Evolutionary conservation across 1,140 invertebrate genomes (phyloP).

Genomic region (Megalonaias nervosa): DNA sequence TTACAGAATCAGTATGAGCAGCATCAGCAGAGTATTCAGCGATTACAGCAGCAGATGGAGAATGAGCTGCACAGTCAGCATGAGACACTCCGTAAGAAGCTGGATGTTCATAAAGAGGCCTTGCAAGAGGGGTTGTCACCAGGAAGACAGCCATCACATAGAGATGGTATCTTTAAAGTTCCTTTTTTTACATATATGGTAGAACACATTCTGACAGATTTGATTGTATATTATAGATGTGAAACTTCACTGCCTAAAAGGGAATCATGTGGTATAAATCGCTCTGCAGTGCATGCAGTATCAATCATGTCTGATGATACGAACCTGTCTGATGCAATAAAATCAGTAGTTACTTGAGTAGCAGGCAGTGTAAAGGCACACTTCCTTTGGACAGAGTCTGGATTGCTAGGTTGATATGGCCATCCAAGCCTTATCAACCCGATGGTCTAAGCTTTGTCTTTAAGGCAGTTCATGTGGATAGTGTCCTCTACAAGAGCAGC

Average conservation of each 20-base stretch:
- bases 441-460: no score
- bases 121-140: background rate
- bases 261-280: no score
- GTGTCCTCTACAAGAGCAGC: no score
- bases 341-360: no score
- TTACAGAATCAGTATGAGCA: slow-evolving; percentile 47
- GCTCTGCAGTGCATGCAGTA: no score
- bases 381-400: no score
- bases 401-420: no score
- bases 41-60: slow-evolving; percentile 55
- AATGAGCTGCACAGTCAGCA: slow-evolving; percentile 51
- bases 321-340: no score
- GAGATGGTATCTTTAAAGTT: background rate
- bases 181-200: background rate
- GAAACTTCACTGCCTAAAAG: background rate
- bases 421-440: no score
- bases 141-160: background rate
- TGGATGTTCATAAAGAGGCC: slow-evolving; percentile 48
- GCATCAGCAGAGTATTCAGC: slow-evolving; percentile 53
- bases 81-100: slow-evolving; percentile 41
- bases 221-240: background rate
- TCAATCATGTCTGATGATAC: no score
- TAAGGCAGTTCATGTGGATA: no score
- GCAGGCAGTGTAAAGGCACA: no score
- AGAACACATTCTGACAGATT: background rate